A percentile compares a stretch with the other conserved stretches of the same genome.
phyloP scores from a whole-genome alignment of 2,113 vertebrate genomes.

The Nesogale talazaci region DNA sequence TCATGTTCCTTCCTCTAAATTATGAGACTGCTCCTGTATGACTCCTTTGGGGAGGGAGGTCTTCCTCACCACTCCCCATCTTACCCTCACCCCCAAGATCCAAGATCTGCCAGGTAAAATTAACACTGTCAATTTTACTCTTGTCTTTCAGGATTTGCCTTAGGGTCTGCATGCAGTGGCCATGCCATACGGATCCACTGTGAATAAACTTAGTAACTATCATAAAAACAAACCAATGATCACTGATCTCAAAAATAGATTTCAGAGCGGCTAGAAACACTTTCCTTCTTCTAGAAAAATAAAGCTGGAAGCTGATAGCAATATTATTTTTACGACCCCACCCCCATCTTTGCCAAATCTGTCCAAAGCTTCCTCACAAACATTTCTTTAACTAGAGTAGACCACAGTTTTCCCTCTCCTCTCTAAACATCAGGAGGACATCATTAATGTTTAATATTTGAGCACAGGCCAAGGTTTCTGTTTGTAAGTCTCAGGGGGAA shows the following conservation, averaged over 20 bases:
- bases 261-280: constrained; percentile 5
- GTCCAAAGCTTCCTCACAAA: constrained; percentile 31
- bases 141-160: too few relatives aligned
- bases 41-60: neutral
- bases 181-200: too few relatives aligned
- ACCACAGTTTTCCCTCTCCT: constrained; percentile 37
- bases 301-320: constrained; percentile 49
- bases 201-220: neutral
- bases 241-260: constrained; percentile 28
- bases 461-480: constrained; percentile 67
- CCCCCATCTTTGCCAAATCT: neutral
- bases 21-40: neutral
- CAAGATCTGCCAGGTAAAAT: too few relatives aligned
- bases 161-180: too few relatives aligned
- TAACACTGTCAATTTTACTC: too few relatives aligned
- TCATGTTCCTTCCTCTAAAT: neutral
- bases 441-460: constrained; percentile 70
- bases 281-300: constrained; percentile 55
- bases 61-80: neutral
- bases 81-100: too few relatives aligned
- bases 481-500: constrained; percentile 69
- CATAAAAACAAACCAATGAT: constrained; percentile 35
- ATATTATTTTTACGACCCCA: neutral
- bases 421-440: constrained; percentile 74
- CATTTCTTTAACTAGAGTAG: constrained; percentile 25